Percentiles rank a stretch among this genome's conserved stretches.
Conservation (phyloP, 2,888 invertebrate genomes). For the Trissoscelio sp. region DNA sequence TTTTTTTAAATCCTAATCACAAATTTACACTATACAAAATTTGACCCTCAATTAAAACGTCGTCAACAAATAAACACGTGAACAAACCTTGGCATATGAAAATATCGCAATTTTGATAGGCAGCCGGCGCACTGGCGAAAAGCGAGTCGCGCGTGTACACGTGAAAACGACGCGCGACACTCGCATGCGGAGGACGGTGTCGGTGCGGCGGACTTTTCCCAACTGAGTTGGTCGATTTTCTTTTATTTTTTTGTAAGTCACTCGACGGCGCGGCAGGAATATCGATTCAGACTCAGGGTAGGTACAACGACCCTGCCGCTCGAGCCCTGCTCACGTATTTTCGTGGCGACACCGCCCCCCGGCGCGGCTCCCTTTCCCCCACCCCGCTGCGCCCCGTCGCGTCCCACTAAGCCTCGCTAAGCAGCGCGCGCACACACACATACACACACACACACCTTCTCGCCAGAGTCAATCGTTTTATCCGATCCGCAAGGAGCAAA, state of each 20-base stretch:
- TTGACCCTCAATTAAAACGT: too few species aligned
- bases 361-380: constrained; percentile 69
- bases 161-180: constrained; percentile 33
- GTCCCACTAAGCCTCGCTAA: constrained; percentile 72
- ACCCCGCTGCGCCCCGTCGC: constrained; percentile 73
- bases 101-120: constrained; percentile 2
- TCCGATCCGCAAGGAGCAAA: constrained; percentile 23
- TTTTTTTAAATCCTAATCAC: too few species aligned
- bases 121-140: constrained; percentile 1
- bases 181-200: constrained; percentile 6
- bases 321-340: constrained; percentile 70
- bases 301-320: constrained; percentile 80
- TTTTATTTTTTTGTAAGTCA: constrained; percentile 10
- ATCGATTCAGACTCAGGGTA: constrained; percentile 78
- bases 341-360: constrained; percentile 75
- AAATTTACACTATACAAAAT: too few species aligned
- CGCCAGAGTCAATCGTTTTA: constrained; percentile 15
- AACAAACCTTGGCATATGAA: constrained; percentile 44
- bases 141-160: neutral
- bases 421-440: constrained; percentile 52
- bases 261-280: constrained; percentile 67
- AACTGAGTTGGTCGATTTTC: constrained; percentile 29
- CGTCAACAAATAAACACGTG: neutral
- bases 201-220: constrained; percentile 42
- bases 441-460: constrained; percentile 29